Base-by-base conservation (phyloP, 2,113 vertebrate species). In the Gobius niger region DNA sequence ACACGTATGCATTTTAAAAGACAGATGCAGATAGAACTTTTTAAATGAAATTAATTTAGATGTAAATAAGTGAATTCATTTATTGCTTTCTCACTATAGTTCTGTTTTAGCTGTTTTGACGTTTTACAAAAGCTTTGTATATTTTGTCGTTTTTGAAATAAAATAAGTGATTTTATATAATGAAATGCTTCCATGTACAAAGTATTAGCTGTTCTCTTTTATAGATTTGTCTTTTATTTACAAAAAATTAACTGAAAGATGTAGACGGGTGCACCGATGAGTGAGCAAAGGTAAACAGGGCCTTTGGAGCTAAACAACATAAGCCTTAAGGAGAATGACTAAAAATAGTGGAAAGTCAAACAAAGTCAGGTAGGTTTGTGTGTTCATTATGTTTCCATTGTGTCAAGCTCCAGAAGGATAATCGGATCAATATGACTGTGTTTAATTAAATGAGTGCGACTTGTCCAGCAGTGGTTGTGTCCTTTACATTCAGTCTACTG, bases 61-160 rank as follows among this genome's bases (percentile, higher is more conserved):
- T 53, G 59, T 67, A 5, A 47, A 41, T 67, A 73, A 49, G 59
- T 69, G 40, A 67, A 19, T 69, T 9, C 50, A 65, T 76, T 7
- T 50, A 10, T 72, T 57, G 15, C 11, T 3, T 65, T 63, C 13
- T 59, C 15, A 52, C 6, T 7, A 52, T 7, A 82, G 12, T 18
- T 63, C 62, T 59, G 50, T 42, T 60, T 57, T 57, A 3, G 9
- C 59, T 54, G 57, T 60, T 54, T 52, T 63, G 61, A 18, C 81
- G 79, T 86, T 81, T 69, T 77, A 82, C 80, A 4, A 34, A 34
- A 34, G 24, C 5, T 34, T 34, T 34, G 24, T 40, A 42, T 24
- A 3, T 72, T 77, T 84, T 66, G 72, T 12, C 24, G 70, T 89
- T 85, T 81, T 79, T 70, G 90, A 92, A 92, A 92, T 92, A 92